Evolutionary conservation across 1,140 invertebrate species (phyloP), one percentile per base, ranked within the genome.

Genomic region (Diabrotica undecimpunctata): DNA sequence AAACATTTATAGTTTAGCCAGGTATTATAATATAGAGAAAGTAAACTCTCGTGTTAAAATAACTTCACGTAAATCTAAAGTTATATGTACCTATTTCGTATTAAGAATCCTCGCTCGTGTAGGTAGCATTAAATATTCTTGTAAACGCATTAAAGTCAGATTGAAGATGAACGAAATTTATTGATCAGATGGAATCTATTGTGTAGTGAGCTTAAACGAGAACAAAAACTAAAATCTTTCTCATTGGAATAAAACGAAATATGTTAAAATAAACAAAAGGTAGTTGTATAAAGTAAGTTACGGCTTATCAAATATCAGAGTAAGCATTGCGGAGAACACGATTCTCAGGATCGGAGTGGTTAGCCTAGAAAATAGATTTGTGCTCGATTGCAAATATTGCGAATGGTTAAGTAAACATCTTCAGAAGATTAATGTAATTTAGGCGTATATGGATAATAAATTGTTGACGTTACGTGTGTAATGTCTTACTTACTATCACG

Each of bases 311-410:
- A 57, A 64, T 46, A 64, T 64, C 63, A 39, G 39, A 58, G 35
- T 62, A 39, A 54, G 52, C 50, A 59, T 53, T 64, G 37, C 12
- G 54, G 52, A 39, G 52, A 35, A 54, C 54, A 64, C 62, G 55
- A 64, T 64, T 64, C 63, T 25, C n/a, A 36, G 63, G 56, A 52
- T 64, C 63, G 60, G 37, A 65, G 58, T 39, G 58, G 12, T 64
- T 62, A 61, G 60, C 56, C 64, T 53, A 65, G 64, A 65, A 64
- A 65, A 65, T 51, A 59, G 57, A 65, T 65, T 65, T 54, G 64
- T 65, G 51, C 25, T 35, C 57, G 64, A 65, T 65, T 60, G 57
- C 64, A 65, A 65, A 60, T 65, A 65, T 65, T 65, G 57, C 51
- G 51, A 52, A 65, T 37, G 35, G 35, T 11, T 8, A 60, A 59